Conservation (phyloP, 2,888 invertebrate species). For the Copidosoma aretas region DNA sequence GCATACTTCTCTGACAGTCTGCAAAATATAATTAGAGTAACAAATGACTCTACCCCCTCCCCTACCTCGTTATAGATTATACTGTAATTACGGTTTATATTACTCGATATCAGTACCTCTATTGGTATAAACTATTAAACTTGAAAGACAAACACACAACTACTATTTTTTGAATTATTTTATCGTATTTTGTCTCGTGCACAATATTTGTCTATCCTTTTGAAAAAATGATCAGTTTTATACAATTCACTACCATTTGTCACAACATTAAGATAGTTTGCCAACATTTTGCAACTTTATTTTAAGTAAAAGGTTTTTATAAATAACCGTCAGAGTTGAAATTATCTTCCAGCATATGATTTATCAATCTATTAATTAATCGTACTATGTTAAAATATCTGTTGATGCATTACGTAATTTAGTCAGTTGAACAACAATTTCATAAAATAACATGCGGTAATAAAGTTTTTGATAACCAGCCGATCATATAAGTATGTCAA, state of each 20-base stretch:
- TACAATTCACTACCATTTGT: not conserved
- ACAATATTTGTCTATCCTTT: not conserved
- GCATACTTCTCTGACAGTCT: conserved; percentile 1
- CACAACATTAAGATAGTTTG: not conserved
- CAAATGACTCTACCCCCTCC: not conserved
- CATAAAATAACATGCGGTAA: conserved; percentile 37
- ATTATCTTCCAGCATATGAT: not conserved
- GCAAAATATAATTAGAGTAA: conserved; percentile 37
- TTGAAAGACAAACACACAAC: not conserved
- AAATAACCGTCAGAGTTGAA: not conserved
- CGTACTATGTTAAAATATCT: not conserved
- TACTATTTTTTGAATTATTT: not conserved
- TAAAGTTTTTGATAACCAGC: conserved; percentile 43
- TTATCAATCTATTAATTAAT: not conserved
- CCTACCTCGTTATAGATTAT: not conserved
- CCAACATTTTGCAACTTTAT: not conserved
- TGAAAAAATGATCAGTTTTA: not conserved
- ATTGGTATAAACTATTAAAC: not conserved
- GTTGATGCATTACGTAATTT: not conserved
- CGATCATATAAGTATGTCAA: conserved; percentile 35
- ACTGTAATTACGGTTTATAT: not conserved
- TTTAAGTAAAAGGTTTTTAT: not conserved
- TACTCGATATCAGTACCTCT: conserved; percentile 2
- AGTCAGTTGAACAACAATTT: not conserved
- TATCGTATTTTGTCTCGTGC: not conserved